These are phyloP conservation scores for Acleris holmiana DNA, from an alignment of 2,888 invertebrate species.

Conservation along the genomic window DNA sequence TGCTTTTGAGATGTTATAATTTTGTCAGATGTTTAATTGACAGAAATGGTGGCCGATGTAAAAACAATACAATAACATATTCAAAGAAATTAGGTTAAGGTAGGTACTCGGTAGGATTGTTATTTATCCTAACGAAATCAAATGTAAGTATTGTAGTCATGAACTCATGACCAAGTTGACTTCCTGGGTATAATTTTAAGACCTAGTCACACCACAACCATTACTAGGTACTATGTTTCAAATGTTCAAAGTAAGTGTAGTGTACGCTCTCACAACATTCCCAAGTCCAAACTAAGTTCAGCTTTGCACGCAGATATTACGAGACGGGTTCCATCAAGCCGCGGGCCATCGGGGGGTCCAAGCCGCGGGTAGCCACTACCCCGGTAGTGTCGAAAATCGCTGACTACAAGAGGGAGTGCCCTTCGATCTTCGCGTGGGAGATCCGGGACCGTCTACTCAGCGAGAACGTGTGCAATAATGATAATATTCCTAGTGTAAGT, in stretches of 20 bases:
- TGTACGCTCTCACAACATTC: constrained; percentile 56
- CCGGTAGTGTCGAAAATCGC: constrained; percentile 98
- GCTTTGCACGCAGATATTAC: constrained; percentile 92
- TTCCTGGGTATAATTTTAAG: too few species aligned
- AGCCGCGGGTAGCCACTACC: constrained; percentile 97
- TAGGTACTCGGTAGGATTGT: too few species aligned
- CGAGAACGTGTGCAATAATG: constrained; percentile 98
- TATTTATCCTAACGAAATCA: too few species aligned
- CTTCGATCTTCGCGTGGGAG: constrained; percentile 99
- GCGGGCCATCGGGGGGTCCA: constrained; percentile 98
- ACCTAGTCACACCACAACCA: too few species aligned
- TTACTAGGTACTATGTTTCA: too few species aligned
- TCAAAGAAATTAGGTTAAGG: too few species aligned
- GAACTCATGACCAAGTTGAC: too few species aligned
- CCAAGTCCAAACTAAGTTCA: constrained; percentile 77
- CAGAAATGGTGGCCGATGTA: too few species aligned
- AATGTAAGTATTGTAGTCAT: too few species aligned
- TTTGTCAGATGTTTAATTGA: too few species aligned
- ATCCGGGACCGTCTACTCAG: constrained; percentile 96
- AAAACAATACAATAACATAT: too few species aligned
- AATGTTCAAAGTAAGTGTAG: constrained; percentile 8
- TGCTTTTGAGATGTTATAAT: too few species aligned
- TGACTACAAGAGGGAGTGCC: constrained; percentile 98
- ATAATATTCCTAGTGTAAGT: constrained; percentile 99
- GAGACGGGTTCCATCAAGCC: constrained; percentile 99